Conservation (phyloP, 2,888 invertebrate genomes). For the Pyrrhosoma nymphula region DNA sequence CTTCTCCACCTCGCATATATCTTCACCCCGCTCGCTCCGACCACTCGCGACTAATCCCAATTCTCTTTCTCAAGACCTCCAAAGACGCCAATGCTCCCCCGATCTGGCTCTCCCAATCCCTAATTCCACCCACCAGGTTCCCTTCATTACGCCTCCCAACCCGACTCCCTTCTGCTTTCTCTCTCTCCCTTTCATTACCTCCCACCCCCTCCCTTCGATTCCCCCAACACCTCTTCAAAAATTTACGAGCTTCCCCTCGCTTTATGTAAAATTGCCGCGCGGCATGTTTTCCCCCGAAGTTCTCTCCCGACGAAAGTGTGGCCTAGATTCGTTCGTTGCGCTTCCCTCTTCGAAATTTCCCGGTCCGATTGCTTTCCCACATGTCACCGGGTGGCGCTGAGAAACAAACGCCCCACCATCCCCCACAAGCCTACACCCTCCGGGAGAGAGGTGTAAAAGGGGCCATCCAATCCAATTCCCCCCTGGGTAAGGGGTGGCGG, state of each 20-base stretch:
- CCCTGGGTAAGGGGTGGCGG: not conserved
- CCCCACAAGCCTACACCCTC: too few relatives aligned
- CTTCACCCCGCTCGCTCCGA: not conserved
- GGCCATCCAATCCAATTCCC: not conserved
- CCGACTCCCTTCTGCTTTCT: not conserved
- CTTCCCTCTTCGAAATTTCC: not conserved
- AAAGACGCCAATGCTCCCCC: not conserved
- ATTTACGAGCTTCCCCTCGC: not conserved
- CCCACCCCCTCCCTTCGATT: not conserved
- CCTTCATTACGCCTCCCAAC: not conserved
- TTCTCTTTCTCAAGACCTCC: not conserved
- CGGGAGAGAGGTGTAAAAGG: conserved; percentile 7
- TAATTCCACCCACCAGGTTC: not conserved
- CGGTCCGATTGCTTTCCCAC: conserved; percentile 7
- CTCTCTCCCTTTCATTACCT: not conserved
- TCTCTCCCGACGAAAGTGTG: conserved; percentile 6
- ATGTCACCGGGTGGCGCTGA: conserved; percentile 39
- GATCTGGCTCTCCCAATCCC: not conserved
- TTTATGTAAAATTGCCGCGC: conserved; percentile 11
- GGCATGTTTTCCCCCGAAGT: not conserved
- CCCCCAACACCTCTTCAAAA: not conserved
- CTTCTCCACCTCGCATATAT: not conserved
- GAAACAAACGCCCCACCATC: not conserved
- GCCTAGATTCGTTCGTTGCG: not conserved
- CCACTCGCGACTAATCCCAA: conserved; percentile 19